These are phyloP conservation scores for Simalia tracyae DNA, from an alignment of 2,797 vertebrate species.

Conservation along the genomic window DNA sequence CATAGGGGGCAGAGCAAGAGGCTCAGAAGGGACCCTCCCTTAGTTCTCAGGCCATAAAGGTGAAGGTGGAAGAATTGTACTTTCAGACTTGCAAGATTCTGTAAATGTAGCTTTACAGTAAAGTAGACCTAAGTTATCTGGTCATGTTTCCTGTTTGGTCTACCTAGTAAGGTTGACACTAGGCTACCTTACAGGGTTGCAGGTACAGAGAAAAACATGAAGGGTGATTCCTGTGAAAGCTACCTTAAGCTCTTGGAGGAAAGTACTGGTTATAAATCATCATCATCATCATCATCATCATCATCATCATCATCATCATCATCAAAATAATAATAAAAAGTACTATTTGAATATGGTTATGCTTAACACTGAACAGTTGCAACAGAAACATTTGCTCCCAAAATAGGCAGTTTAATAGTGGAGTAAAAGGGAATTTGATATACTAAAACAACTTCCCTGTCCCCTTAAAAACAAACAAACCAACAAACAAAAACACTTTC, in stretches of 20 bases:
- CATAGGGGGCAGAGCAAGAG: too few relatives aligned
- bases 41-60: too few relatives aligned
- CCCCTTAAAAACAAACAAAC: background rate
- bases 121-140: too few relatives aligned
- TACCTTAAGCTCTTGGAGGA: background rate
- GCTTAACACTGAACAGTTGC: background rate
- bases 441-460: background rate
- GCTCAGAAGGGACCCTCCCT: too few relatives aligned
- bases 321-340: background rate
- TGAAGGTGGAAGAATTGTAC: too few relatives aligned
- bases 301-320: too few relatives aligned
- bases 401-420: background rate
- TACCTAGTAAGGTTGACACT: background rate
- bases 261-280: background rate
- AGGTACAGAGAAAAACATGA: background rate
- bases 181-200: background rate
- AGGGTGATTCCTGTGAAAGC: background rate
- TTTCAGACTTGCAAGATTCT: too few relatives aligned
- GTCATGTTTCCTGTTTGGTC: too few relatives aligned
- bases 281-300: background rate
- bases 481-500: background rate
- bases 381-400: background rate
- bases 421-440: background rate
- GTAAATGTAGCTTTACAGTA: too few relatives aligned
- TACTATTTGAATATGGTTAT: background rate